Base-by-base conservation (phyloP, 1,140 invertebrate genomes). In the Schlechtendalia chinensis region DNA sequence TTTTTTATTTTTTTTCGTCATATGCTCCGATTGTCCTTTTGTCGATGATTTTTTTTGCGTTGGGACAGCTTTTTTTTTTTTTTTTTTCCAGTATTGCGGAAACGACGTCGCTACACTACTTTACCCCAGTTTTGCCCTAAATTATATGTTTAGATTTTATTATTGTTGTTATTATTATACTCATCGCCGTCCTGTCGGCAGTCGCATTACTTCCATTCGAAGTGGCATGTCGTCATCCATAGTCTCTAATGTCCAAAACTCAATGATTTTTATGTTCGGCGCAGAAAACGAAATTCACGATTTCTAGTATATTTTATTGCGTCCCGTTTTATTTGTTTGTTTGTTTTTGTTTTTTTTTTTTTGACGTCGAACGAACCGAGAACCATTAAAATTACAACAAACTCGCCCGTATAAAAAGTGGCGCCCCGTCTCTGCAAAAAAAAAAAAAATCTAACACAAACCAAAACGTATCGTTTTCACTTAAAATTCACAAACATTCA, bases 61-160 rank as follows among this genome's bases (percentile, higher is more conserved):
- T 19, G 0, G 29, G 39, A 47, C 75, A 59, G 56, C 24, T 79
- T 79, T n/a, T n/a, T n/a, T n/a, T n/a, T n/a, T n/a, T n/a, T n/a
- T n/a, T n/a, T 77, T 74, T 77, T 77, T 79, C 58, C 75, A 79
- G 75, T 27, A 79, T 79, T 61, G 24, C 75, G 75, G 75, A 79
- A 79, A 79, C 75, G 61, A 77, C 27, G 56, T 77, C 17, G 16
- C 56, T 63, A 56, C 19, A 50, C 56, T 79, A 79, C 75, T 79
- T 79, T 79, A 63, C 58, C 75, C 58, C 75, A 63, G 56, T 61
- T 79, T 79, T 32, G 45, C 58, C 58, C 75, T 79, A 79, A 79
- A 79, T 79, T 79, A 79, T 79, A 79, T 61, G 75, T 79, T 79
- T 50, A 39, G 29, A 63, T 79, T 79, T 79, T 79, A 77, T 77